Base-by-base conservation (phyloP, 2,797 vertebrate genomes). In the Harpagifer antarcticus region DNA sequence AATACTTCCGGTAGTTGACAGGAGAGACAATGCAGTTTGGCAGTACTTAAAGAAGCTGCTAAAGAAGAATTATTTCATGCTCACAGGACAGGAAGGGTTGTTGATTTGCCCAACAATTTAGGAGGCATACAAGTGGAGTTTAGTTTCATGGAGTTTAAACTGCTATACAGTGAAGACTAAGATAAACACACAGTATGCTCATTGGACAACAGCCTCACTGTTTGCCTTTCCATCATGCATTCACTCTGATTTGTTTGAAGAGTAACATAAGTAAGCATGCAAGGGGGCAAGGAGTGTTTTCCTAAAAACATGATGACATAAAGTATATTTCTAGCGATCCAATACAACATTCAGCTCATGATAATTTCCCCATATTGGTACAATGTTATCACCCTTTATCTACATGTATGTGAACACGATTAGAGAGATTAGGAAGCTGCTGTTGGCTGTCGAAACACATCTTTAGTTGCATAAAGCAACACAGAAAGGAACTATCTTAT, bases 1-100 rank as follows among this genome's bases (percentile, higher is more conserved):
- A 73, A 85, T 86, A 67, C 62, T 76, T 87, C 60, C 73, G 74
- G 56, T 74, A 77, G 71, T 72, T 74, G 68, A 81, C 77, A 81
- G 74, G 53, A 64, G 63, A 77, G 47, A 63, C 62, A 44, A 69
- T 76, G 78, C 27, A 70, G 65, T 78, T 79, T 85, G 84, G 86
- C 78, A 74, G 53, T 60, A 59, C 81, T 73, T 82, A 45, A 72
- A 84, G 81, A 80, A 86, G 78, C 65, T 62, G 71, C 44, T 74
- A 68, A 69, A 77, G 63, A 79, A 56, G 70, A 84, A 77, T 68
- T 62, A 81, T 84, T 83, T 73, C 49, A 63, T 77, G 60, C 74
- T 78, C 58, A 42, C 57, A 65, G 40, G 57, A 82, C 76, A 71
- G 72, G 70, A 80, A 68, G 68, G 67, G 49, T 80, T 77, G 59